A percentile compares a stretch with the other conserved stretches of the same genome.
These are phyloP conservation scores for Macroteleia sp. DNA, from an alignment of 2,888 invertebrate genomes.

Conservation along the genomic window DNA sequence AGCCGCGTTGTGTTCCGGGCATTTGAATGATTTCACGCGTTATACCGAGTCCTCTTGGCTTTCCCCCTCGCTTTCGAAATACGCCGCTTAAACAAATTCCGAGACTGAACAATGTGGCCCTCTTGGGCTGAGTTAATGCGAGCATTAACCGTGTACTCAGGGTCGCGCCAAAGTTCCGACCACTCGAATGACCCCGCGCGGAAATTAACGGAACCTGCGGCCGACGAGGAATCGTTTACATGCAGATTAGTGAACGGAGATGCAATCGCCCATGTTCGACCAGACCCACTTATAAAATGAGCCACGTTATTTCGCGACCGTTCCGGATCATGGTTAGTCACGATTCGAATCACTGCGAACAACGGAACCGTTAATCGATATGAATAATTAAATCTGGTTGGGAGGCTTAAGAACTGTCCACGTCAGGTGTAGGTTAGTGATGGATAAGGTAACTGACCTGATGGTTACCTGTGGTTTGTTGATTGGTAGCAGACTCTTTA, in stretches of 20 bases:
- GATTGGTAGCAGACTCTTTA: slow-evolving; percentile 1
- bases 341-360: slow-evolving; percentile 9
- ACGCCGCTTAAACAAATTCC: slow-evolving; percentile 28
- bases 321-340: slow-evolving; percentile 31
- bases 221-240: slow-evolving; percentile 10
- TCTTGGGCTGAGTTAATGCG: slow-evolving; percentile 22
- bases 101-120: slow-evolving; percentile 29
- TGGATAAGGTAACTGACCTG: slow-evolving; percentile 21
- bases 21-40: slow-evolving; percentile 50
- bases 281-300: slow-evolving; percentile 23
- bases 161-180: slow-evolving; percentile 17
- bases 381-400: slow-evolving; percentile 39
- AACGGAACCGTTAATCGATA: slow-evolving; percentile 25
- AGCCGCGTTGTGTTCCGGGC: slow-evolving; percentile 26
- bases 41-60: not conserved
- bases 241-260: slow-evolving; percentile 8
- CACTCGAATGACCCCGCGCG: slow-evolving; percentile 41
- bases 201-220: slow-evolving; percentile 47
- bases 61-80: not conserved
- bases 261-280: slow-evolving; percentile 9
- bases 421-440: slow-evolving; percentile 8
- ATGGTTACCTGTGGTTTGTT: slow-evolving; percentile 8
- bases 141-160: slow-evolving; percentile 15
- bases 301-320: slow-evolving; percentile 10
- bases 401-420: too few relatives aligned